phyloP scores from a whole-genome alignment of 2,797 vertebrate species.

The Diplodus puntazzo region DNA sequence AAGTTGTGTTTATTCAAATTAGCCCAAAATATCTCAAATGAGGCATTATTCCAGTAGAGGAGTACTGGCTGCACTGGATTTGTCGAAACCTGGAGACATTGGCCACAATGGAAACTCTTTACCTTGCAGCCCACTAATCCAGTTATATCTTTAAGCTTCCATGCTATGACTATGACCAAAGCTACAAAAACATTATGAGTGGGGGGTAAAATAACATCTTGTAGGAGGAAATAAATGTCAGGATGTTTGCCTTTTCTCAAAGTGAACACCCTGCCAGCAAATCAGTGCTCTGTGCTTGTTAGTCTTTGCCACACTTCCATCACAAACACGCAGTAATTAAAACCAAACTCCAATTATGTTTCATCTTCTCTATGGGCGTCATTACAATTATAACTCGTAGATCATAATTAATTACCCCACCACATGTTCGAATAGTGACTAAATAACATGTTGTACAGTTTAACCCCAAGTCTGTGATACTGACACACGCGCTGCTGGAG shows the following conservation, averaged over 20 bases:
- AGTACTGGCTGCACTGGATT: no score
- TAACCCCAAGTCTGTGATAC: not conserved
- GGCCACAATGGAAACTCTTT: no score
- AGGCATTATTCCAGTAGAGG: not conserved
- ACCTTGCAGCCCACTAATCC: no score
- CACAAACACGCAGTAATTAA: slow-evolving; percentile 4
- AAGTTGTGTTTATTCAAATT: no score
- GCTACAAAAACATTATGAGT: no score
- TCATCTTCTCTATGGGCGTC: slow-evolving; percentile 45
- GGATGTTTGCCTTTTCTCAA: slow-evolving; percentile 15
- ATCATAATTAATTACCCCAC: slow-evolving; percentile 17
- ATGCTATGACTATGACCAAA: no score
- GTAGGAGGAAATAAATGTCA: slow-evolving; percentile 3
- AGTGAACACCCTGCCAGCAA: slow-evolving; percentile 13
- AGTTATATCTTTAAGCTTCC: no score
- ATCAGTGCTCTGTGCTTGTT: slow-evolving; percentile 14
- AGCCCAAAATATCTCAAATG: no score
- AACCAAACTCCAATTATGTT: slow-evolving; percentile 27
- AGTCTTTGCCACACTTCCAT: not conserved
- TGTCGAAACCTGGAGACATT: no score
- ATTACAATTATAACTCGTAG: not conserved
- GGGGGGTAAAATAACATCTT: slow-evolving; percentile 7
- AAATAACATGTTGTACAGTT: slow-evolving; percentile 1
- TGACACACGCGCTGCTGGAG: slow-evolving; percentile 33
- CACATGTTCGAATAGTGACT: slow-evolving; percentile 15